Conservation (phyloP, 2,888 invertebrate genomes). For the Amphimallon solstitiale region DNA sequence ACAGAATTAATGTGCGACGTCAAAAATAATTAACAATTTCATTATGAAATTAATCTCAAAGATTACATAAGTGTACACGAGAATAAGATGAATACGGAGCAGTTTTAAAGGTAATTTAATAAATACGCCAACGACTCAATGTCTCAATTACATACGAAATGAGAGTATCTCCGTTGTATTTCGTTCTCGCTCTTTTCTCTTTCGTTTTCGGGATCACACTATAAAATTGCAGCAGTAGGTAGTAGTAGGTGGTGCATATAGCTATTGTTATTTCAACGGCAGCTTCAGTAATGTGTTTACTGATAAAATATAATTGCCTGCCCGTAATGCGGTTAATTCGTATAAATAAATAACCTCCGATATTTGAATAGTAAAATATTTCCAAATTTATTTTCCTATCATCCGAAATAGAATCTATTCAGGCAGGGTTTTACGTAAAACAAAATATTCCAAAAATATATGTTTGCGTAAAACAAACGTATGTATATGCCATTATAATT, state of each 20-base stretch:
- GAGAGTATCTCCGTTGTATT: neutral
- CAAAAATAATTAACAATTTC: conserved; percentile 39
- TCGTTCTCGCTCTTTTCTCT: neutral
- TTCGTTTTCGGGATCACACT: neutral
- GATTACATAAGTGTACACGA: conserved; percentile 23
- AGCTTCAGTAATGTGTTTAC: conserved; percentile 6
- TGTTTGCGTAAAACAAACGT: neutral
- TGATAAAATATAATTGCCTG: conserved; percentile 24
- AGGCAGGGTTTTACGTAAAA: conserved; percentile 4
- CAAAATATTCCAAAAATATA: neutral
- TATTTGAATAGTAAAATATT: conserved; percentile 37
- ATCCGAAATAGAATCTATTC: neutral
- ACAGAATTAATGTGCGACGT: conserved; percentile 32
- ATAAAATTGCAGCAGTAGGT: neutral
- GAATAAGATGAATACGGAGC: conserved; percentile 20
- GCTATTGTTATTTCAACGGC: conserved; percentile 8
- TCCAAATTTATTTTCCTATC: conserved; percentile 34
- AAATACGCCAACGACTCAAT: conserved; percentile 15
- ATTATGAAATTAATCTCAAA: conserved; percentile 33
- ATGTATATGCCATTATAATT: neutral
- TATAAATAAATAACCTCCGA: conserved; percentile 32
- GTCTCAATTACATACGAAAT: conserved; percentile 12
- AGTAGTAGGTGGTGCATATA: no score
- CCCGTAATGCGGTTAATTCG: conserved; percentile 8
- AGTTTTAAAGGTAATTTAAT: conserved; percentile 16